Conservation (phyloP, 2,888 invertebrate genomes). For the Cryptus viduatorius region DNA sequence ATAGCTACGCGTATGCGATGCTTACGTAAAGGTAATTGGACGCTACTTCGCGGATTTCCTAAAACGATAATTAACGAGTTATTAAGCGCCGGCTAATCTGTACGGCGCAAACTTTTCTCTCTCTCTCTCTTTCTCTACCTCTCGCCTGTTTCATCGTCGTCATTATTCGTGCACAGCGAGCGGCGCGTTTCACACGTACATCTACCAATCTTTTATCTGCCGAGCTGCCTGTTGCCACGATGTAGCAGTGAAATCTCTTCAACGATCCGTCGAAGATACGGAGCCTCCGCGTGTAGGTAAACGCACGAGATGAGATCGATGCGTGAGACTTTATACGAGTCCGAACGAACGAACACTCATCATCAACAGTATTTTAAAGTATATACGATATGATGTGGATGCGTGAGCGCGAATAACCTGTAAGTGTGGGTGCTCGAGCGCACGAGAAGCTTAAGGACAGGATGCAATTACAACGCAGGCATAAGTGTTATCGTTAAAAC, state of each 20-base stretch:
- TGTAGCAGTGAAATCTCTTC: constrained; percentile 50
- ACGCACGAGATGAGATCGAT: constrained; percentile 64
- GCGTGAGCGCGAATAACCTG: constrained; percentile 39
- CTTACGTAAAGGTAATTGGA: constrained; percentile 85
- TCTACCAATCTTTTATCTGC: constrained; percentile 35
- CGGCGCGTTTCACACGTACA: constrained; percentile 80
- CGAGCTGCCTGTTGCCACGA: neutral
- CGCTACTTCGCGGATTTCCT: constrained; percentile 83
- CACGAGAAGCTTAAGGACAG: constrained; percentile 69
- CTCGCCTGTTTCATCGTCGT: constrained; percentile 68
- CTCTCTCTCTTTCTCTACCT: constrained; percentile 32
- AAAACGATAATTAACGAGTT: constrained; percentile 85
- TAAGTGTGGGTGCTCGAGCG: constrained; percentile 64
- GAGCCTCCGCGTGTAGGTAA: constrained; percentile 56
- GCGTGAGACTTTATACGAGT: constrained; percentile 70
- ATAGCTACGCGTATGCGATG: constrained; percentile 76
- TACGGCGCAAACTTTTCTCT: constrained; percentile 42
- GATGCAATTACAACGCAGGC: constrained; percentile 71
- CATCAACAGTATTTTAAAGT: constrained; percentile 48
- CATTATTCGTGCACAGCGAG: constrained; percentile 72
- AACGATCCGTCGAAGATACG: constrained; percentile 44
- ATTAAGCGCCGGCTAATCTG: constrained; percentile 82
- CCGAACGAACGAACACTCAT: constrained; percentile 59
- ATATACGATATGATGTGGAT: constrained; percentile 36
- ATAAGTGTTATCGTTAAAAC: constrained; percentile 83